Percentiles rank a stretch among this genome's conserved stretches.
Evolutionary conservation across 2,797 vertebrate genomes (phyloP).

Genomic region (Gymnothorax reevesii): DNA sequence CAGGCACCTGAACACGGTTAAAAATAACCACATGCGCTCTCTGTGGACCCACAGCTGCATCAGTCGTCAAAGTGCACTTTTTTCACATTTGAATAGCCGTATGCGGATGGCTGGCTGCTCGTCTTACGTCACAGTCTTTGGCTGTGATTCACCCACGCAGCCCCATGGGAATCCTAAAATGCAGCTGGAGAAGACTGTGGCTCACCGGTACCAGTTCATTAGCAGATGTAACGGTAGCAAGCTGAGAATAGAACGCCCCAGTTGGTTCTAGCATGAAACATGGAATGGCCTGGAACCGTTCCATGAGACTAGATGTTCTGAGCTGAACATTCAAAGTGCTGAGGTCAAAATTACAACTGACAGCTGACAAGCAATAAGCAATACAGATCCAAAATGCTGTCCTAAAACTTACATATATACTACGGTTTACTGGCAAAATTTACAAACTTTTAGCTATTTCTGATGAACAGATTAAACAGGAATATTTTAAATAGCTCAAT

Average conservation of each 20-base stretch:
- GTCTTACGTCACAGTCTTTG: constrained; percentile 28
- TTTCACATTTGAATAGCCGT: constrained; percentile 60
- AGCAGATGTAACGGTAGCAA: neutral
- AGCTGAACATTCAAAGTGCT: too few relatives aligned
- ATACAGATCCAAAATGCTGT: too few relatives aligned
- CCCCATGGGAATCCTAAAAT: constrained; percentile 27
- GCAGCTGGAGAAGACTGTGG: neutral
- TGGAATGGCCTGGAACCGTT: too few relatives aligned
- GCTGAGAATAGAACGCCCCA: neutral
- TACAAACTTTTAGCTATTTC: too few relatives aligned
- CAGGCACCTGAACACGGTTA: constrained; percentile 62
- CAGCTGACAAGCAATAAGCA: too few relatives aligned
- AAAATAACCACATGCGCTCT: constrained; percentile 63
- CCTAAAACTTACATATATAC: too few relatives aligned
- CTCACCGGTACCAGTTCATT: constrained; percentile 23
- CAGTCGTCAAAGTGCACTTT: constrained; percentile 41
- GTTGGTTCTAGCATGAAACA: too few relatives aligned
- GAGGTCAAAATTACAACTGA: too few relatives aligned
- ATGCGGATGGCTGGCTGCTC: constrained; percentile 54
- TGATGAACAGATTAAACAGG: too few relatives aligned
- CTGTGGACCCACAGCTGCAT: constrained; percentile 61
- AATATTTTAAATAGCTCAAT: too few relatives aligned
- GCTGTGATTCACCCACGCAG: constrained; percentile 28
- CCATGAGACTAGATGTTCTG: too few relatives aligned
- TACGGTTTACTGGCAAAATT: too few relatives aligned